phyloP scores from a whole-genome alignment of 1,140 invertebrate genomes.

The Papilio glaucus region DNA sequence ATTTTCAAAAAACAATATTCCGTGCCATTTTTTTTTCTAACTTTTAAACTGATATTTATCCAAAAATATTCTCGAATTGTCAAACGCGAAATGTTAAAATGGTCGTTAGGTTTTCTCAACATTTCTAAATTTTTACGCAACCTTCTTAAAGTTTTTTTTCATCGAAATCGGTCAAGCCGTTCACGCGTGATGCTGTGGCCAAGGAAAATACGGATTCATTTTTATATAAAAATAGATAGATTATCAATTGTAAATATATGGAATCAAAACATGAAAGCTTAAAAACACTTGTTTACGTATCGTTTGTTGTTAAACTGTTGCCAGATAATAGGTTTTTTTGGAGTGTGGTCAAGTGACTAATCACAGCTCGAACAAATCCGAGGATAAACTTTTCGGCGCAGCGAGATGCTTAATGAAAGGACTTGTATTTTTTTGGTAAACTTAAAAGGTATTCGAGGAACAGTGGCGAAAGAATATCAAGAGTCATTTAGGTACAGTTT shows the following conservation, averaged over 20 bases:
- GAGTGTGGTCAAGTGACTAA: slow-evolving; percentile 33
- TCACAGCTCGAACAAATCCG: slow-evolving; percentile 36
- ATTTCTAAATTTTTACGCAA: too few species aligned
- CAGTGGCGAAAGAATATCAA: slow-evolving; percentile 34
- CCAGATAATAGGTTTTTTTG: slow-evolving; percentile 24
- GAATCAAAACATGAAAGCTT: background rate
- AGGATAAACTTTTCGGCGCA: slow-evolving; percentile 34
- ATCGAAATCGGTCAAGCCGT: too few species aligned
- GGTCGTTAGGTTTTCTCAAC: too few species aligned
- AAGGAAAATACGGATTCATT: too few species aligned
- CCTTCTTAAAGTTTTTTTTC: too few species aligned
- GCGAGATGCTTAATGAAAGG: slow-evolving; percentile 27
- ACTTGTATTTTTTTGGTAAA: slow-evolving; percentile 28
- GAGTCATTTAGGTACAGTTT: slow-evolving; percentile 28
- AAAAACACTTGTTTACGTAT: background rate
- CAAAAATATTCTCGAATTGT: too few species aligned
- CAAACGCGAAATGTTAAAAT: too few species aligned
- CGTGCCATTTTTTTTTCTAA: too few species aligned
- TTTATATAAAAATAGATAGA: too few species aligned
- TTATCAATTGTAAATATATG: background rate
- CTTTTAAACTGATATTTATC: too few species aligned
- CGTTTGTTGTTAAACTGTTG: background rate
- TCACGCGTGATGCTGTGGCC: too few species aligned
- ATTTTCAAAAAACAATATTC: too few species aligned
- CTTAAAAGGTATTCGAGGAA: slow-evolving; percentile 35